Conservation (phyloP, 2,797 vertebrate species). For the Choloepus didactylus region DNA sequence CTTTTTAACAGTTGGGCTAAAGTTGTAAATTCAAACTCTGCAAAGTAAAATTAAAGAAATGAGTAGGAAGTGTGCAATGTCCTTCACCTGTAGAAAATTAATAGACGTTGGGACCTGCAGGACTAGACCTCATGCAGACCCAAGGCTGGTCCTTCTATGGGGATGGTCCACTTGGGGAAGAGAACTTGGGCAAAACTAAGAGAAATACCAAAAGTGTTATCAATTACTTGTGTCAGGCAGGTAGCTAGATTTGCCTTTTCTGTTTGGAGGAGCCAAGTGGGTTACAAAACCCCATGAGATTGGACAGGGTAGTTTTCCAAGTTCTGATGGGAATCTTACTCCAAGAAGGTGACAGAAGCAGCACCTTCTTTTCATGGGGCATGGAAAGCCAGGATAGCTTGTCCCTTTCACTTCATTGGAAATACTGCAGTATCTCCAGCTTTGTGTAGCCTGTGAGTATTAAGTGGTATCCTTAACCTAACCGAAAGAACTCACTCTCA, state of each 20-base stretch:
- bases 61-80: not conserved
- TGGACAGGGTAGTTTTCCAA: not conserved
- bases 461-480: not conserved
- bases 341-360: not conserved
- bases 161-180: not conserved
- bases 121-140: not conserved
- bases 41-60: constrained; percentile 28
- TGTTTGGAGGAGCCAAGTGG: not conserved
- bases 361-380: not conserved
- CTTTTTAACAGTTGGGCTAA: not conserved
- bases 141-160: not conserved
- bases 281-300: not conserved
- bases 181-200: not conserved
- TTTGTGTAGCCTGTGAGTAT: not conserved
- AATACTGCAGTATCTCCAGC: not conserved
- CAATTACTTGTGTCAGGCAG: not conserved
- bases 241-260: not conserved
- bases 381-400: not conserved
- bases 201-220: not conserved
- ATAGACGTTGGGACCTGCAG: not conserved
- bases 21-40: constrained; percentile 27
- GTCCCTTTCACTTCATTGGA: not conserved
- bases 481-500: not conserved
- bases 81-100: constrained; percentile 7
- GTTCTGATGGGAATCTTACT: not conserved